Base-by-base conservation (phyloP, 2,797 vertebrate species). In the Nasua narica region DNA sequence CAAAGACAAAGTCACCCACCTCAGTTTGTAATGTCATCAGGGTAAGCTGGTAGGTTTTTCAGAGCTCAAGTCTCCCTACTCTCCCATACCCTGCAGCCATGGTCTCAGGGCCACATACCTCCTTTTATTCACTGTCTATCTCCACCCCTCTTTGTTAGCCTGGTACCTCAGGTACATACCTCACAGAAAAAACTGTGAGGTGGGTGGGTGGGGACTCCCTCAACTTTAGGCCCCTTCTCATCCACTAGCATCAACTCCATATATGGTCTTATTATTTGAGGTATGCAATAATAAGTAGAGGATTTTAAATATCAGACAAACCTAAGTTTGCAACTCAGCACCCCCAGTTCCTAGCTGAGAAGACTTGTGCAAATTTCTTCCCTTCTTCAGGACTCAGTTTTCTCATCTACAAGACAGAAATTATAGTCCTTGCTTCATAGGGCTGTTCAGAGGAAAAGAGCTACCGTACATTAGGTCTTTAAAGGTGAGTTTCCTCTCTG, bases 151-250 rank as follows among this genome's bases (percentile, higher is more conserved):
- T 96, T 97, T 95, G 72, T 95, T 90, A 95, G 46, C 54, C 25
- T 81, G 52, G 8, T 14, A 65, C 54, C 18, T 90, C 54, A 90
- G 32, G 74, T 91, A 74, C 11, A 82, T 29, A 87, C 56, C 40
- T 87, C 87, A 97, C 82, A 85, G 72, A 94, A 93, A 92, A 95
- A 87, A 86, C 84, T 97, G 69, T 97, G 92, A 96, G 29, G 88
- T 97, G 74, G 2, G 37, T 96, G 48, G 27, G 76, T 95, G 90
- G 32, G 62, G 60, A 86, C 65, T 95, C 84, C 15, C 48, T 94
- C 83, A 96, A 81, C 32, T 90, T 95, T 94, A 93, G 43, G 40
- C 52, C 19, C 27, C 16, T 62, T 16, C 21, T 13, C 25, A 85
- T 27, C 15, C 21, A 62, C 37, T 72, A 96, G 32, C 58, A 94